Conservation (phyloP, 1,140 invertebrate species). For the Sitophilus oryzae region DNA sequence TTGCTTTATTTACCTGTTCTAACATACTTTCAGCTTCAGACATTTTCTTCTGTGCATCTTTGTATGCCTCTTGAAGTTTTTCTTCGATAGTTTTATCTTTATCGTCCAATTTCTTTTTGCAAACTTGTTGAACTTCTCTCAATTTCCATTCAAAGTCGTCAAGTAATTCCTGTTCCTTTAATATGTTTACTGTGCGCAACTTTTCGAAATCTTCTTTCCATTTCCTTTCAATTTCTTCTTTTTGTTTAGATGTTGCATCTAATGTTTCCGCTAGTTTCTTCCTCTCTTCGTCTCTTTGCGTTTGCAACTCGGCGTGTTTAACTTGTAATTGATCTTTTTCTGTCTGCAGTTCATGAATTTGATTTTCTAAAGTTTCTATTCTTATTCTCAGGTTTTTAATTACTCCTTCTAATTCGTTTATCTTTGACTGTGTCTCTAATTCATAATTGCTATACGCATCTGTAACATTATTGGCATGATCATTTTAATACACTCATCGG, state of each 20-base stretch:
- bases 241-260: slow-evolving; percentile 54
- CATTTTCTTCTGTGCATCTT: slow-evolving; percentile 45
- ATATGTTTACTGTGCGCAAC: slow-evolving; percentile 50
- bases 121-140: slow-evolving; percentile 56
- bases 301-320: slow-evolving; percentile 39
- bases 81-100: slow-evolving; percentile 48
- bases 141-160: slow-evolving; percentile 67
- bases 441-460: slow-evolving; percentile 33
- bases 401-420: slow-evolving; percentile 46
- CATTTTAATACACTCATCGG: too few species aligned
- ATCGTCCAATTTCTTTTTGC: slow-evolving; percentile 56
- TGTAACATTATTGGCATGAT: too few species aligned
- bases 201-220: slow-evolving; percentile 60
- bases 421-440: slow-evolving; percentile 36
- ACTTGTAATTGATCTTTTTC: slow-evolving; percentile 46
- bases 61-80: slow-evolving; percentile 46
- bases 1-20: too few species aligned
- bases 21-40: slow-evolving; percentile 45
- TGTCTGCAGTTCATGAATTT: slow-evolving; percentile 45
- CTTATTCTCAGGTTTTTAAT: slow-evolving; percentile 47
- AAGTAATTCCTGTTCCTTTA: slow-evolving; percentile 57
- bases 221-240: slow-evolving; percentile 51
- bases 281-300: slow-evolving; percentile 46
- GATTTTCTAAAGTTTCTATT: slow-evolving; percentile 47
- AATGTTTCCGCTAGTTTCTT: slow-evolving; percentile 52